Conservation (phyloP, 2,888 invertebrate genomes). For the Shargacucullia verbasci region DNA sequence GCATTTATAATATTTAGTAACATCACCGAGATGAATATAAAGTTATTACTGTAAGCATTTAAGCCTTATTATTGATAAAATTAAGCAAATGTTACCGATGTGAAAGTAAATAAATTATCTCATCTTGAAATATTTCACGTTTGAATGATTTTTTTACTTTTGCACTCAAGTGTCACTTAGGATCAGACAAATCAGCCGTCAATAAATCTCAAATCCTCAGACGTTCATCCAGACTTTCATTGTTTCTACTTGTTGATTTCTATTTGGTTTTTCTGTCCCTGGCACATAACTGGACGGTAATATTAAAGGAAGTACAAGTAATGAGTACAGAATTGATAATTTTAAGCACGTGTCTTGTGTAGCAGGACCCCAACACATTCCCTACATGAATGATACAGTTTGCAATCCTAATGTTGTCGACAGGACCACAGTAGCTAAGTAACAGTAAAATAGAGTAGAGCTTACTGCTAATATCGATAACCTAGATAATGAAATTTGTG, state of each 20-base stretch:
- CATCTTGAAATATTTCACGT: background rate
- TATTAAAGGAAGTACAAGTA: slow-evolving; percentile 88
- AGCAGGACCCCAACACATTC: slow-evolving; percentile 82
- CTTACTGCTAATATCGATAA: slow-evolving; percentile 63
- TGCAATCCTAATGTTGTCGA: slow-evolving; percentile 79
- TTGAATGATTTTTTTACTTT: slow-evolving; percentile 10
- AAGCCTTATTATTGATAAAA: background rate
- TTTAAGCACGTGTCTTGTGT: slow-evolving; percentile 87
- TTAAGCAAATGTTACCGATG: background rate
- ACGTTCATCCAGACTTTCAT: slow-evolving; percentile 60
- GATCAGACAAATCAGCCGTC: slow-evolving; percentile 3
- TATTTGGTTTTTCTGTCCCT: slow-evolving; percentile 83
- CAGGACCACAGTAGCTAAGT: slow-evolving; percentile 76
- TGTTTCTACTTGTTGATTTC: slow-evolving; percentile 80
- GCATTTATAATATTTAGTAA: too few species aligned
- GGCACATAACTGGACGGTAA: slow-evolving; percentile 82
- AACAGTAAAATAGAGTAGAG: slow-evolving; percentile 69
- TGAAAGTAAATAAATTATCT: slow-evolving; percentile 6
- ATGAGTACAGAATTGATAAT: slow-evolving; percentile 85
- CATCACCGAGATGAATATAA: too few species aligned
- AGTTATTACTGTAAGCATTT: too few species aligned
- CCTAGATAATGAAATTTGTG: slow-evolving; percentile 50
- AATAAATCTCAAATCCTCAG: slow-evolving; percentile 16
- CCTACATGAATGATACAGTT: slow-evolving; percentile 72
- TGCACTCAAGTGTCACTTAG: slow-evolving; percentile 4